Evolutionary conservation across 2,888 invertebrate species (phyloP).

Genomic region (Myathropa florea): DNA sequence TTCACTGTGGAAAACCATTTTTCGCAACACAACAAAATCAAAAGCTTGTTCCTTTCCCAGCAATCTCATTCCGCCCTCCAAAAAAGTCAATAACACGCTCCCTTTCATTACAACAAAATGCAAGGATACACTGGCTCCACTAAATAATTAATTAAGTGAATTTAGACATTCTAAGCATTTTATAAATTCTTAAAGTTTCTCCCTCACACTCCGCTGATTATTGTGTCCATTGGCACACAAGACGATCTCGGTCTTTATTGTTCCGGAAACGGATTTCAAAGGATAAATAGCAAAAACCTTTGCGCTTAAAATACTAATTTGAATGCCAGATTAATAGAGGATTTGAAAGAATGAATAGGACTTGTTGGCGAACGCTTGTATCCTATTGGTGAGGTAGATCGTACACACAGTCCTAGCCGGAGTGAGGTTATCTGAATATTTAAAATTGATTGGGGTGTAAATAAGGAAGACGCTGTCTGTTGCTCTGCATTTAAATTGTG

Average conservation of each 20-base stretch:
- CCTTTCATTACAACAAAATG: background rate
- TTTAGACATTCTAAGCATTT: conserved; percentile 60
- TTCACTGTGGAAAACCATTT: no score
- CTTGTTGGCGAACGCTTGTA: background rate
- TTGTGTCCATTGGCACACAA: conserved; percentile 11
- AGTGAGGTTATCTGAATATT: background rate
- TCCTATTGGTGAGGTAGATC: background rate
- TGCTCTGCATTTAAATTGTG: conserved; percentile 38
- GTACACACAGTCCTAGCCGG: background rate
- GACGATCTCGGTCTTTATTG: conserved; percentile 5
- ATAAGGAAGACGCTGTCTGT: conserved; percentile 10
- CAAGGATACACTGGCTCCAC: background rate
- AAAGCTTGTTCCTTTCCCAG: background rate
- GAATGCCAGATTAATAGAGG: conserved; percentile 70
- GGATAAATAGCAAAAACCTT: conserved; percentile 70
- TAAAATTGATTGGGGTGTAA: conserved; percentile 10
- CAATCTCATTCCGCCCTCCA: background rate
- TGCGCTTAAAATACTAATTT: conserved; percentile 70
- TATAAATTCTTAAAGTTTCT: conserved; percentile 65
- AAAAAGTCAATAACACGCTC: background rate
- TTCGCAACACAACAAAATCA: no score
- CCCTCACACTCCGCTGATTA: background rate
- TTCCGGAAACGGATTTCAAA: conserved; percentile 49
- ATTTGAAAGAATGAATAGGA: conserved; percentile 55
- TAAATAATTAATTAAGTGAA: background rate